phyloP scores from a whole-genome alignment of 1,140 invertebrate genomes.

The Goniozus legneri region DNA sequence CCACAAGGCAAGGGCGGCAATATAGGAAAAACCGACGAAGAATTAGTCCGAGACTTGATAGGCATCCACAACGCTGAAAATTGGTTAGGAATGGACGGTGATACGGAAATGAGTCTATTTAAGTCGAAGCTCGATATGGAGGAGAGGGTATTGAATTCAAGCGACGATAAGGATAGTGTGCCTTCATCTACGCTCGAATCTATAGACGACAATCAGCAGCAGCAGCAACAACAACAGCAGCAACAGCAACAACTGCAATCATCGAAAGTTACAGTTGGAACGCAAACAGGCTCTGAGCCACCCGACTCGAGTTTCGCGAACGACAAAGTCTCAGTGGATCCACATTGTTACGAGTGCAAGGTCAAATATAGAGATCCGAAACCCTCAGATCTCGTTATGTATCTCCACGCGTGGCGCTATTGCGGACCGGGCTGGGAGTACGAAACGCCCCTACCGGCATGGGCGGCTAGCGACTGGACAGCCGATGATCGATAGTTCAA shows the following conservation, averaged over 20 bases:
- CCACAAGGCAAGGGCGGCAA: constrained; percentile 84
- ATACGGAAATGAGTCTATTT: constrained; percentile 77
- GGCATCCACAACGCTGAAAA: constrained; percentile 91
- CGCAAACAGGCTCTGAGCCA: constrained; percentile 75
- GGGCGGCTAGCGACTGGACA: constrained; percentile 80
- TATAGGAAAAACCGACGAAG: constrained; percentile 86
- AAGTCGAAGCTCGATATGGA: constrained; percentile 68
- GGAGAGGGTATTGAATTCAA: constrained; percentile 47
- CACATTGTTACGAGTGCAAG: constrained; percentile 90
- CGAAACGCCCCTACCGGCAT: constrained; percentile 81
- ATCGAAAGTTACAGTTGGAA: constrained; percentile 70
- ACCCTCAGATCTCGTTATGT: constrained; percentile 89
- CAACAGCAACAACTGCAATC: constrained; percentile 19
- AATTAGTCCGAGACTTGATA: constrained; percentile 85
- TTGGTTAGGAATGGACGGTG: constrained; percentile 87
- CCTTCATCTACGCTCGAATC: constrained; percentile 42
- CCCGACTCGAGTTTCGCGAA: constrained; percentile 66
- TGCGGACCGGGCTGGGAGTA: constrained; percentile 88
- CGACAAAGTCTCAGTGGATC: constrained; percentile 76
- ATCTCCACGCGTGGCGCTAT: constrained; percentile 91
- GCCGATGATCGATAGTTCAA: constrained; percentile 51
- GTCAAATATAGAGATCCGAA: constrained; percentile 87
- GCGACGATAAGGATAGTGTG: constrained; percentile 44
- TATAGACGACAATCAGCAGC: constrained; percentile 41
- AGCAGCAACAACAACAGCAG: constrained; percentile 35